These are phyloP conservation scores for Lepidochitona cinerea DNA, from an alignment of 2,888 invertebrate species.

Conservation along the genomic window DNA sequence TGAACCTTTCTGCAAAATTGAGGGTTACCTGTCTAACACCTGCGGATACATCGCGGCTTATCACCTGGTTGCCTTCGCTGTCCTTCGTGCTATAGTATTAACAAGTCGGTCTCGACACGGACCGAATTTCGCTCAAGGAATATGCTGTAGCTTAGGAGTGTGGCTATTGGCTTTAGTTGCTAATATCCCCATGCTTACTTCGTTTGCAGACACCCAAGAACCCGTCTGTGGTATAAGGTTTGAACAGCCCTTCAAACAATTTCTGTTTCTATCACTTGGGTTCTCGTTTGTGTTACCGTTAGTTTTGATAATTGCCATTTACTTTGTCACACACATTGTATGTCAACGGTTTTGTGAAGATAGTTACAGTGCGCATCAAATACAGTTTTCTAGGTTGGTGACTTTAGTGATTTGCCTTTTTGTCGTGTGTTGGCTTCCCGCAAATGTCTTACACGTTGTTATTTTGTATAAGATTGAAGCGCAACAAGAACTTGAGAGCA, in stretches of 20 bases:
- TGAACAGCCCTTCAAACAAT: background rate
- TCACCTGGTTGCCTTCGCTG: constrained; percentile 54
- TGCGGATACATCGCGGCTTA: constrained; percentile 47
- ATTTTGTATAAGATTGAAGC: constrained; percentile 35
- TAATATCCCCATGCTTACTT: constrained; percentile 44
- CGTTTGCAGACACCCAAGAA: constrained; percentile 11
- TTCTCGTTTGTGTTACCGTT: constrained; percentile 54
- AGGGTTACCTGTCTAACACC: constrained; percentile 35
- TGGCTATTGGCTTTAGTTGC: constrained; percentile 46
- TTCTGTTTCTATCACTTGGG: constrained; percentile 30
- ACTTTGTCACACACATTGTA: constrained; percentile 48
- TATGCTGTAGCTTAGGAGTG: constrained; percentile 39
- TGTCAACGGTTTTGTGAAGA: constrained; percentile 55
- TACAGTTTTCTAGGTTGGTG: constrained; percentile 52
- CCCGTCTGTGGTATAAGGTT: background rate
- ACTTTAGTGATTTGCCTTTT: constrained; percentile 47
- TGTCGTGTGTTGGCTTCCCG: constrained; percentile 49
- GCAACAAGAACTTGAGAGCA: background rate
- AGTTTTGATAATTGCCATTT: constrained; percentile 42
- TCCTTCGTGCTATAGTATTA: constrained; percentile 51
- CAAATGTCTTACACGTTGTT: constrained; percentile 42
- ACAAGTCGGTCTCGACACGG: constrained; percentile 46
- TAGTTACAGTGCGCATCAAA: constrained; percentile 52
- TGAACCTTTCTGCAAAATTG: constrained; percentile 38
- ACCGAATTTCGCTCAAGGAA: constrained; percentile 40